Percentiles rank a stretch among this genome's conserved stretches.
Evolutionary conservation across 2,113 vertebrate species (phyloP).

Genomic region (Illadopsis cleaveri): DNA sequence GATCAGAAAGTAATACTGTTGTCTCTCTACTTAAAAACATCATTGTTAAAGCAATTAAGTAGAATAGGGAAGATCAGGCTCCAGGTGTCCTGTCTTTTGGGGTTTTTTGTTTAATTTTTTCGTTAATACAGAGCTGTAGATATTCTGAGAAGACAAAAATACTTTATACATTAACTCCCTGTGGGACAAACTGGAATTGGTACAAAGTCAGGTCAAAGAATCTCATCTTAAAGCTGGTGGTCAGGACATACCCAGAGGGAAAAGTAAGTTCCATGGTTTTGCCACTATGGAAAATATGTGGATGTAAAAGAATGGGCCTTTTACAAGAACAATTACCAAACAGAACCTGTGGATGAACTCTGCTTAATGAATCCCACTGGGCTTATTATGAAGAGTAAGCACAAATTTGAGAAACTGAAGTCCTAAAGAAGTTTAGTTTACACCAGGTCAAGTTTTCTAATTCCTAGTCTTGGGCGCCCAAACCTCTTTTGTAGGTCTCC

Average conservation of each 20-base stretch:
- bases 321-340: background rate
- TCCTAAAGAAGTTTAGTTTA: background rate
- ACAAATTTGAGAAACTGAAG: background rate
- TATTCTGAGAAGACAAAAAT: background rate
- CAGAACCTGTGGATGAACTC: background rate
- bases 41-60: background rate
- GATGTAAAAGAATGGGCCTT: background rate
- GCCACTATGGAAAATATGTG: rapidly evolving
- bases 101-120: background rate
- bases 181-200: background rate
- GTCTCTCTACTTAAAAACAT: background rate
- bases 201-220: background rate
- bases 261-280: background rate
- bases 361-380: background rate
- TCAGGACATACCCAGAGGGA: background rate
- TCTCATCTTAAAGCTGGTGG: background rate
- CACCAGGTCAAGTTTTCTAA: background rate
- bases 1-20: background rate
- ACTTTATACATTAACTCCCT: background rate
- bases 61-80: background rate
- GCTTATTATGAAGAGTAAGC: background rate
- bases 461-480: background rate
- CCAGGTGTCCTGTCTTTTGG: background rate
- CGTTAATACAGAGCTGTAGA: background rate
- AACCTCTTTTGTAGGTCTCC: background rate